A percentile compares a stretch with the other conserved stretches of the same genome.
These are phyloP conservation scores for Drosophila algonquin DNA, from an alignment of 2,888 invertebrate species.

Conservation along the genomic window DNA sequence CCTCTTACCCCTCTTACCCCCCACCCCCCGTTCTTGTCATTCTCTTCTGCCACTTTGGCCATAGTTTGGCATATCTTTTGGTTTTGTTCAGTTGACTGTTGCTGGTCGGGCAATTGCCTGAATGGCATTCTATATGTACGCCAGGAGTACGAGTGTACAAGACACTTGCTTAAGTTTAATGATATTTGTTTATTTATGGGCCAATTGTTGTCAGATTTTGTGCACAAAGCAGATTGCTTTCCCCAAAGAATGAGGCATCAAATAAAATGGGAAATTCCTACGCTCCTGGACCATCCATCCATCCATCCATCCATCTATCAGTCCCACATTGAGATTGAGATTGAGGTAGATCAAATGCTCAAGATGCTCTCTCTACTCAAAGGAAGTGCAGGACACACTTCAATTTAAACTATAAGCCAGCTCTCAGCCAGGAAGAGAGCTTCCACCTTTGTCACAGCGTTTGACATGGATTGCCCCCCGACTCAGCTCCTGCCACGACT, in stretches of 20 bases:
- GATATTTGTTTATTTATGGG: constrained; percentile 64
- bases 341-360: constrained; percentile 44
- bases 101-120: constrained; percentile 66
- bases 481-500: not conserved
- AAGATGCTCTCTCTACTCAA: constrained; percentile 23
- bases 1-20: not conserved
- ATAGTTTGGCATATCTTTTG: constrained; percentile 68
- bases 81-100: constrained; percentile 67
- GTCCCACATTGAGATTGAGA: constrained; percentile 34
- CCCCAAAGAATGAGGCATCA: constrained; percentile 14
- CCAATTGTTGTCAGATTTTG: constrained; percentile 49
- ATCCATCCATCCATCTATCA: constrained; percentile 33
- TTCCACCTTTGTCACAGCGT: constrained; percentile 68
- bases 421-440: constrained; percentile 33
- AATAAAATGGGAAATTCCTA: not conserved
- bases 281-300: not conserved
- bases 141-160: constrained; percentile 2
- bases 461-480: constrained; percentile 55
- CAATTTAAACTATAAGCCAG: constrained; percentile 60
- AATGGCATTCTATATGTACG: constrained; percentile 62
- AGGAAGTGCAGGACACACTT: constrained; percentile 46
- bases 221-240: constrained; percentile 36
- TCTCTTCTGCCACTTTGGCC: constrained; percentile 46
- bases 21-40: constrained; percentile 34
- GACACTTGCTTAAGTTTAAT: constrained; percentile 64